Evolutionary conservation across 2,113 vertebrate species (phyloP).

Genomic region (Alouatta palliata): DNA sequence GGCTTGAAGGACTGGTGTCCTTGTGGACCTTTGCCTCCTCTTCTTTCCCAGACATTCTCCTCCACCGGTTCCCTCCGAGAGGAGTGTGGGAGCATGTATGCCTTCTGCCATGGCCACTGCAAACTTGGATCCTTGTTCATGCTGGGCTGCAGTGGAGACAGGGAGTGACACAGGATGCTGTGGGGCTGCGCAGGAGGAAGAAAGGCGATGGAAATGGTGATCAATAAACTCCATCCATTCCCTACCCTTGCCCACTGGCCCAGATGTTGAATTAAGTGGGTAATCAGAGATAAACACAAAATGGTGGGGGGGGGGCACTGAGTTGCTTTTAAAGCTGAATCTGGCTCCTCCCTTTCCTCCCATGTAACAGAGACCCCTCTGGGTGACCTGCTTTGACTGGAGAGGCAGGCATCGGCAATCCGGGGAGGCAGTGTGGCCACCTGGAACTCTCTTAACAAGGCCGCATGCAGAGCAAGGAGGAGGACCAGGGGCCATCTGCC

Average conservation of each 20-base stretch:
- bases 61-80: accelerated
- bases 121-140: neutral
- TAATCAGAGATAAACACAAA: neutral
- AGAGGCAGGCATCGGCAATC: neutral
- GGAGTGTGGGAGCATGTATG: accelerated
- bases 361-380: neutral
- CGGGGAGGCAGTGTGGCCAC: neutral
- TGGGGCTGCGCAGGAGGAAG: neutral
- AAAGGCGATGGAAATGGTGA: neutral
- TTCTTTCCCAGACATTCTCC: neutral
- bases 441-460: neutral
- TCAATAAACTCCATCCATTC: neutral
- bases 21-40: neutral
- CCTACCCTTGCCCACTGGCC: neutral
- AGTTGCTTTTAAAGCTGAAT: neutral
- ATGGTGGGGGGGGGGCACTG: neutral
- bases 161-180: too few species aligned
- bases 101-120: neutral
- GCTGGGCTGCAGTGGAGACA: neutral
- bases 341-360: too few species aligned
- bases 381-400: neutral
- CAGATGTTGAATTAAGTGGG: neutral
- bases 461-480: neutral
- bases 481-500: neutral
- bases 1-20: accelerated